Evolutionary conservation across 2,888 invertebrate genomes (phyloP).

Genomic region (Tholera decimalis): DNA sequence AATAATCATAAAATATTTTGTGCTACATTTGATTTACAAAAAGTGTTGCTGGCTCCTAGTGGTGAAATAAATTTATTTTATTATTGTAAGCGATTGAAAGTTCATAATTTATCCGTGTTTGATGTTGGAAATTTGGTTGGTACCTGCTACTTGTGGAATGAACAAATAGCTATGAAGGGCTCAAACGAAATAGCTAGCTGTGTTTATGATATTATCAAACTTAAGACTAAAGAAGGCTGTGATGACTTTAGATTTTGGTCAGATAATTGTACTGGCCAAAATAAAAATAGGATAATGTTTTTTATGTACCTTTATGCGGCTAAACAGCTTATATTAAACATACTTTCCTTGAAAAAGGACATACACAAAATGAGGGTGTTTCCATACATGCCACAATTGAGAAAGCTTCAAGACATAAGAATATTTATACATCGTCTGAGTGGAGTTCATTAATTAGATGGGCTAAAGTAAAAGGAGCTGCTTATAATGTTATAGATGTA

Average conservation of each 20-base stretch:
- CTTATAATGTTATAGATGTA: slow-evolving; percentile 13
- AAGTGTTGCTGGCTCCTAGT: not conserved
- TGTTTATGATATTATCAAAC: not conserved
- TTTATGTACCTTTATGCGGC: not conserved
- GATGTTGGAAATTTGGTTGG: not conserved
- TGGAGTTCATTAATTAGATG: slow-evolving; percentile 6
- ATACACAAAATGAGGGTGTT: not conserved
- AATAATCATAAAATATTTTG: not conserved
- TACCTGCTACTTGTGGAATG: not conserved
- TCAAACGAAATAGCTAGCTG: not conserved
- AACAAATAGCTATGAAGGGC: not conserved
- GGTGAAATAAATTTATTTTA: not conserved
- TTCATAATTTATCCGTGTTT: not conserved
- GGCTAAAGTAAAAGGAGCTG: slow-evolving; percentile 5
- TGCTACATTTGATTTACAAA: not conserved
- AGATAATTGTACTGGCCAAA: not conserved
- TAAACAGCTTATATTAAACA: not conserved
- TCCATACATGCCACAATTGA: slow-evolving; percentile 1
- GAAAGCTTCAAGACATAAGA: not conserved
- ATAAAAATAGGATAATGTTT: not conserved
- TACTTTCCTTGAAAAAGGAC: slow-evolving; percentile 1
- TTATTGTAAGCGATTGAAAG: not conserved
- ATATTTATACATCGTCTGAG: slow-evolving; percentile 4
- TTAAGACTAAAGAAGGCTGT: not conserved
- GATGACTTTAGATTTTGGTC: not conserved